A percentile compares a stretch with the other conserved stretches of the same genome.
Evolutionary conservation across 2,888 invertebrate species (phyloP).

Genomic region (Tenthredo livida): DNA sequence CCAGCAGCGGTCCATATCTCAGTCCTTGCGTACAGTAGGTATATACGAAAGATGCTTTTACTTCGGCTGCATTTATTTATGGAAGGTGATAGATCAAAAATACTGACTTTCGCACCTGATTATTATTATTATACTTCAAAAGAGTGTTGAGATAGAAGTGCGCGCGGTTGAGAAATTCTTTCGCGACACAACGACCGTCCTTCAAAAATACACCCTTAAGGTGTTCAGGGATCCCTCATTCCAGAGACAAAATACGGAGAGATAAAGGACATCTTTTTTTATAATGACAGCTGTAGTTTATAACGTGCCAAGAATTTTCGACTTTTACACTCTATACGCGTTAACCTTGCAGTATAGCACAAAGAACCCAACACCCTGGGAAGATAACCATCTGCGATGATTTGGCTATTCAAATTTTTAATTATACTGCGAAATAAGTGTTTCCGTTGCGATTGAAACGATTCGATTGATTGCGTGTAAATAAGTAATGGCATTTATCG

Average conservation of each 20-base stretch:
- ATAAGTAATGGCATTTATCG: background rate
- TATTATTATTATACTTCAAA: background rate
- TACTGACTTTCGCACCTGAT: background rate
- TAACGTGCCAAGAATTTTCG: background rate
- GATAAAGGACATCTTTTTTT: background rate
- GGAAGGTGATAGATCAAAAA: background rate
- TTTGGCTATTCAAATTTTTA: background rate
- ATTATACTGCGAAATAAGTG: background rate
- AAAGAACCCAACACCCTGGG: background rate
- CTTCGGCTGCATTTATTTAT: background rate
- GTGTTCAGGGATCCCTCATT: slow-evolving; percentile 7
- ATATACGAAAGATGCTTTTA: background rate
- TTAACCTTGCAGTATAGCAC: background rate
- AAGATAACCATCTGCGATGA: background rate
- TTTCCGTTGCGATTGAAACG: background rate
- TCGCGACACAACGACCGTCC: background rate
- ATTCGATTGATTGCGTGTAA: background rate
- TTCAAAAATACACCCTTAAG: background rate
- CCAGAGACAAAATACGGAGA: background rate
- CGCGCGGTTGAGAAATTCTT: background rate
- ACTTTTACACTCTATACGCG: background rate
- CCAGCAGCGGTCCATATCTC: background rate
- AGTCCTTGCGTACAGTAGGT: background rate
- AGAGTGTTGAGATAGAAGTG: background rate
- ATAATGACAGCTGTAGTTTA: slow-evolving; percentile 2